These are phyloP conservation scores for Caenorhabditis latens DNA, from an alignment of 1,140 invertebrate genomes.

Conservation along the genomic window DNA sequence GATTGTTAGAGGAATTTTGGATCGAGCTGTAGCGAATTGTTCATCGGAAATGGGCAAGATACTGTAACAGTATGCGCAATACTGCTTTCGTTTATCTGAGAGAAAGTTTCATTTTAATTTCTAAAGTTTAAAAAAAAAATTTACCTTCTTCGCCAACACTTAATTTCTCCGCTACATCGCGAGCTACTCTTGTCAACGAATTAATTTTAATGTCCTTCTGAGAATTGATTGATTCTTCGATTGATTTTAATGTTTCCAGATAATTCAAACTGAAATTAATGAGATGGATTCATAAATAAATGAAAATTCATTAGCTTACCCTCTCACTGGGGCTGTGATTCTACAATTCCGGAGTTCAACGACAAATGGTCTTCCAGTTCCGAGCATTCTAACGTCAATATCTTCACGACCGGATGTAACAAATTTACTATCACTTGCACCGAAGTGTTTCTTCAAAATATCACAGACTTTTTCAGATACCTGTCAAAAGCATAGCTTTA, in stretches of 20 bases:
- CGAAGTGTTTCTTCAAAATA: constrained; percentile 65
- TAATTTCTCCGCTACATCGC: constrained; percentile 73
- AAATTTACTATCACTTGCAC: constrained; percentile 68
- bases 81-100: constrained; percentile 75
- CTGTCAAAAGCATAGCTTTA: constrained; percentile 49
- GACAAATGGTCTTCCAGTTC: constrained; percentile 78
- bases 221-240: constrained; percentile 60
- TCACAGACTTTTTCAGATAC: constrained; percentile 73
- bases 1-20: constrained; percentile 70
- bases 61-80: constrained; percentile 75
- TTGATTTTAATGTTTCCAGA: constrained; percentile 55
- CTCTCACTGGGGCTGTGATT: constrained; percentile 51
- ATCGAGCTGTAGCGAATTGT: constrained; percentile 63
- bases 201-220: constrained; percentile 68
- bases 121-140: neutral
- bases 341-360: constrained; percentile 70
- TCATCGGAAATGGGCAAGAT: constrained; percentile 65
- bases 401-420: constrained; percentile 74
- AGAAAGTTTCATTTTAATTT: neutral
- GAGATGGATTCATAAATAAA: no score
- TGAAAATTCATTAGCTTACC: constrained; percentile 9
- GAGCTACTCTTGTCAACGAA: constrained; percentile 64
- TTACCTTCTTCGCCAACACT: constrained; percentile 65
- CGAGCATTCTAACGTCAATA: constrained; percentile 79
- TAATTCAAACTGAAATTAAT: constrained; percentile 45